A percentile compares a stretch with the other conserved stretches of the same genome.
These are phyloP conservation scores for Poeciliopsis prolifica DNA, from an alignment of 2,113 vertebrate genomes.

Conservation along the genomic window DNA sequence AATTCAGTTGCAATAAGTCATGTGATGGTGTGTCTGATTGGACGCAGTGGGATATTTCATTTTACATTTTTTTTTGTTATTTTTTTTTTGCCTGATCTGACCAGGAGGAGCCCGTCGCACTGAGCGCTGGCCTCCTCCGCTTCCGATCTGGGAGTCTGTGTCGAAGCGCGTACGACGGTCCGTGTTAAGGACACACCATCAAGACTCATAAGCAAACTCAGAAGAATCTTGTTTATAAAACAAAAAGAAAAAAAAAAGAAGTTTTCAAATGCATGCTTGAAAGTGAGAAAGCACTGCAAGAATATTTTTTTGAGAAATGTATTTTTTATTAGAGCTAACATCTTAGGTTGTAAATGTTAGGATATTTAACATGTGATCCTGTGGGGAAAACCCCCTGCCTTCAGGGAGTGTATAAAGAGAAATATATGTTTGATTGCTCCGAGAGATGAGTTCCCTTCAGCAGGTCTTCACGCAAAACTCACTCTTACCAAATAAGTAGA, in stretches of 20 bases:
- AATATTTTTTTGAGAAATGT: conserved; percentile 98
- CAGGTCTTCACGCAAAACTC: conserved; percentile 88
- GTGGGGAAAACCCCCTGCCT: conserved; percentile 61
- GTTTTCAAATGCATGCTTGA: conserved; percentile 89
- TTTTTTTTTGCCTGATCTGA: conserved; percentile 44
- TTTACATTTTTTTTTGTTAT: conserved; percentile 2
- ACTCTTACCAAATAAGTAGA: conserved; percentile 97
- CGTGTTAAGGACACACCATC: conserved; percentile 38
- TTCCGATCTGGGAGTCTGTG: conserved; percentile 2
- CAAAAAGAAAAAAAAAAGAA: too few relatives aligned
- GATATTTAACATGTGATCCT: conserved; percentile 94
- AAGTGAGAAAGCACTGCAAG: conserved; percentile 90
- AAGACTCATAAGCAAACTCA: conserved; percentile 58
- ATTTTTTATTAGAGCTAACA: conserved; percentile 99
- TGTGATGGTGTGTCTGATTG: conserved; percentile 49
- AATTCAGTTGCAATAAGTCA: conserved; percentile 78
- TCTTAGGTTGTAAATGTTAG: conserved; percentile 98
- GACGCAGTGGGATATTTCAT: conserved; percentile 64
- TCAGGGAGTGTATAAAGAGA: conserved; percentile 91
- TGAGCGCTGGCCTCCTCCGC: not conserved
- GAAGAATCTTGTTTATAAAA: conserved; percentile 42
- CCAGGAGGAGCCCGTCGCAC: conserved; percentile 15
- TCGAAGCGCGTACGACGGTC: conserved; percentile 31
- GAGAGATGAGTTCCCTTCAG: conserved; percentile 83
- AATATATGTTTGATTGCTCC: conserved; percentile 88